Conservation (phyloP, 2,113 vertebrate species). For the Pseudorhombus dupliciocellatus region DNA sequence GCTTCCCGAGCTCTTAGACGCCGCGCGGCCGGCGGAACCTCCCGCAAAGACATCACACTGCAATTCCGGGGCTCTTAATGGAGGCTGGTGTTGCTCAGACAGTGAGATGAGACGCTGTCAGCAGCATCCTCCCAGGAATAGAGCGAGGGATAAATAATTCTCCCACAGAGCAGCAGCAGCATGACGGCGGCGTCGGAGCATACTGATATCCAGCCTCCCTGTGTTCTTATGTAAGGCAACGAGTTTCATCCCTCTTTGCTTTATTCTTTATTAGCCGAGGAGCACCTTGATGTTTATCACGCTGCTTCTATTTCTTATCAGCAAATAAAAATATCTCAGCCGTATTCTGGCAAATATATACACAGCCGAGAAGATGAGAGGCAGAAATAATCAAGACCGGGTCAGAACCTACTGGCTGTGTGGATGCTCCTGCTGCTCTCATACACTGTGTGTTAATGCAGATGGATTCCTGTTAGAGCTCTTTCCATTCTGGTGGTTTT, state of each 20-base stretch:
- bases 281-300: slow-evolving; percentile 26
- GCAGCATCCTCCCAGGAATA: slow-evolving; percentile 61
- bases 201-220: slow-evolving; percentile 40
- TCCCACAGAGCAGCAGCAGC: slow-evolving; percentile 31
- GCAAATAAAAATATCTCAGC: slow-evolving; percentile 30
- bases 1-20: slow-evolving; percentile 55
- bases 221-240: slow-evolving; percentile 31
- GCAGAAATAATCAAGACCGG: neutral
- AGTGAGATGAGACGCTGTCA: slow-evolving; percentile 72
- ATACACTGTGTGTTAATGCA: neutral
- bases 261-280: slow-evolving; percentile 42
- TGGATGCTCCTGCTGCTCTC: neutral
- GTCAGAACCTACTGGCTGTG: neutral
- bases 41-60: slow-evolving; percentile 54
- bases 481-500: neutral
- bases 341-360: slow-evolving; percentile 21
- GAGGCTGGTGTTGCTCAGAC: slow-evolving; percentile 64
- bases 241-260: slow-evolving; percentile 43
- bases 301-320: slow-evolving; percentile 29
- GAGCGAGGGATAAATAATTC: slow-evolving; percentile 74
- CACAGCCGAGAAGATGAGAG: too few species aligned
- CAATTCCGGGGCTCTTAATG: slow-evolving; percentile 61
- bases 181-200: slow-evolving; percentile 37
- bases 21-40: slow-evolving; percentile 29
- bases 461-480: neutral